phyloP scores from a whole-genome alignment of 2,113 vertebrate species.

The Zosterops borbonicus region DNA sequence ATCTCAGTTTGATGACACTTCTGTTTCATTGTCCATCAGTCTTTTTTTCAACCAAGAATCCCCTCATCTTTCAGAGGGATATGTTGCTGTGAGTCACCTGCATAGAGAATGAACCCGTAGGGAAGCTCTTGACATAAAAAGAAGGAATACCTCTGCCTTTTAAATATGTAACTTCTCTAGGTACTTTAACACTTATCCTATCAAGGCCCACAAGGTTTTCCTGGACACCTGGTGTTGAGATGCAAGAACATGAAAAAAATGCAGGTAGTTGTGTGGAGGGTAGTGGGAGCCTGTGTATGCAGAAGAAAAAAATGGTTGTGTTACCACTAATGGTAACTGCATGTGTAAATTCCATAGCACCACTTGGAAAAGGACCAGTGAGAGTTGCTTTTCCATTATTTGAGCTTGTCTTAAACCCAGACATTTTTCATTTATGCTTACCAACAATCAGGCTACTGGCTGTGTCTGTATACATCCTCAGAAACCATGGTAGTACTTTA shows the following conservation, averaged over 20 bases:
- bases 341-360: fast-evolving
- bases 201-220: not conserved
- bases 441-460: not conserved
- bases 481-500: not conserved
- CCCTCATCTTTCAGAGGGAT: not conserved
- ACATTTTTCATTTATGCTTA: not conserved
- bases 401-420: not conserved
- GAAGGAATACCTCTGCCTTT: not conserved
- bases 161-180: not conserved
- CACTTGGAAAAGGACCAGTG: not conserved
- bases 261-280: not conserved
- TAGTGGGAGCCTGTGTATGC: not conserved
- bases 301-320: not conserved
- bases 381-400: not conserved
- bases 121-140: not conserved
- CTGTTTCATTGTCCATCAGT: not conserved
- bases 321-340: not conserved
- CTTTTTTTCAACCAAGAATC: not conserved
- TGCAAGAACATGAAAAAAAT: not conserved
- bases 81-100: not conserved
- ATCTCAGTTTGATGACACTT: not conserved
- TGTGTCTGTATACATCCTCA: not conserved
- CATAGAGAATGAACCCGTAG: not conserved
- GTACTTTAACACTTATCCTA: not conserved
- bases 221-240: not conserved